phyloP scores from a whole-genome alignment of 2,888 invertebrate genomes.

The Griposia aprilina region DNA sequence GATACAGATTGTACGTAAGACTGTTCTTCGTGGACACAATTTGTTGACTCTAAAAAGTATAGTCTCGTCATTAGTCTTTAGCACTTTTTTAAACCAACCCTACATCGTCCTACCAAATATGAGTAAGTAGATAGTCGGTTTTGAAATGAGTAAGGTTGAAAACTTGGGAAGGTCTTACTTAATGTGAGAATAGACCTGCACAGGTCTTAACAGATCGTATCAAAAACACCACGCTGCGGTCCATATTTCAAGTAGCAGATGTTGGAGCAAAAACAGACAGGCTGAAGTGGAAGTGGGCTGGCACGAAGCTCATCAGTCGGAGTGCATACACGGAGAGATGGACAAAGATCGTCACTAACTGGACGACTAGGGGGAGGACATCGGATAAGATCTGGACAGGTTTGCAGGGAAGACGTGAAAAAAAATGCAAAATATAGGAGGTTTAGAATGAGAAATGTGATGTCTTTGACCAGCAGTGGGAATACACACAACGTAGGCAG shows the following conservation, averaged over 20 bases:
- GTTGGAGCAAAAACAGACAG: neutral
- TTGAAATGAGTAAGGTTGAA: neutral
- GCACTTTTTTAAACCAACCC: neutral
- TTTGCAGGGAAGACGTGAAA: neutral
- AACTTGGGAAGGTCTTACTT: neutral
- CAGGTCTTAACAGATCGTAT: neutral
- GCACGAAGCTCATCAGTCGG: neutral
- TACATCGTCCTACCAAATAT: slow-evolving; percentile 4
- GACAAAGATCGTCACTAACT: neutral
- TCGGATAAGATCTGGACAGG: neutral
- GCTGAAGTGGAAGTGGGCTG: neutral
- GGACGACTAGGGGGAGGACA: neutral
- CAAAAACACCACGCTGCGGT: neutral
- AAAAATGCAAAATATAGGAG: neutral
- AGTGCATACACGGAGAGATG: neutral
- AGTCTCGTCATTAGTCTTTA: neutral
- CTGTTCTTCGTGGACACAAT: neutral
- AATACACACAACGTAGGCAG: neutral
- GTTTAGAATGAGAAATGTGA: neutral
- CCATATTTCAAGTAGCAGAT: neutral
- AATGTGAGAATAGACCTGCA: neutral
- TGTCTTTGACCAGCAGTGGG: neutral
- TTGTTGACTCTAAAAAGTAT: neutral
- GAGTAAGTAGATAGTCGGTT: neutral
- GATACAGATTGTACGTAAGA: neutral